Conservation (phyloP, 2,113 vertebrate species). For the Tragulus kanchil region DNA sequence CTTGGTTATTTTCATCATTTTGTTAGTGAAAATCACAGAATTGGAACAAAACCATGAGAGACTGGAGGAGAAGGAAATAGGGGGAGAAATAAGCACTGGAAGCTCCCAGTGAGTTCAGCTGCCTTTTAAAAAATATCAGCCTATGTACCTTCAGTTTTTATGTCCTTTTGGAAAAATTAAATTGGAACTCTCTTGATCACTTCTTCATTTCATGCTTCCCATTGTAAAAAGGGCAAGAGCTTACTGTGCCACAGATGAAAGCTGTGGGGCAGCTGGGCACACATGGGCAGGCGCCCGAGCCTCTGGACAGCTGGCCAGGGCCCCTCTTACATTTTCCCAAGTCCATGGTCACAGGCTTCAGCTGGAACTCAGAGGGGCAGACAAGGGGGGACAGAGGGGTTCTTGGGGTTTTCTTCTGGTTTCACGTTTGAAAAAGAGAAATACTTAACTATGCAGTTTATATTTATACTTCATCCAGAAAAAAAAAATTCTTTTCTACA, state of each 20-base stretch:
- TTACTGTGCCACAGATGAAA: conserved; percentile 71
- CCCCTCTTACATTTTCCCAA: conserved; percentile 62
- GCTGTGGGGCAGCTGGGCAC: conserved; percentile 81
- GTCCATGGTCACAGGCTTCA: neutral
- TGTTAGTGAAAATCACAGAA: neutral
- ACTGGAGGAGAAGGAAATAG: neutral
- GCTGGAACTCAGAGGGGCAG: neutral
- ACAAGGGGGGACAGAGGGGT: neutral
- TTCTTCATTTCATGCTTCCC: conserved; percentile 76
- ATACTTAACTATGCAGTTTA: neutral
- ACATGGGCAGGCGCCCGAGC: conserved; percentile 72
- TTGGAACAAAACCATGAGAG: neutral
- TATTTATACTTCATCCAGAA: conserved; percentile 45
- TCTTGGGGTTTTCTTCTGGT: neutral
- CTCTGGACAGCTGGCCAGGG: conserved; percentile 63
- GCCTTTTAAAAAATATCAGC: conserved; percentile 55
- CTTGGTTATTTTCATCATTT: conserved; percentile 51
- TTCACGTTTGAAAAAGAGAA: conserved; percentile 8
- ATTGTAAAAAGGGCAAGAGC: conserved; percentile 79
- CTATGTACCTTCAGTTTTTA: conserved; percentile 74
- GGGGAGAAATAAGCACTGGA: neutral
- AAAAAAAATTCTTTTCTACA: neutral
- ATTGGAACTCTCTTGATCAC: conserved; percentile 73
- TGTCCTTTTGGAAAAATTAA: conserved; percentile 79
- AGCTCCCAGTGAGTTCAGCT: conserved; percentile 20